Conservation (phyloP, 2,113 vertebrate genomes). For the Holacanthus passer region DNA sequence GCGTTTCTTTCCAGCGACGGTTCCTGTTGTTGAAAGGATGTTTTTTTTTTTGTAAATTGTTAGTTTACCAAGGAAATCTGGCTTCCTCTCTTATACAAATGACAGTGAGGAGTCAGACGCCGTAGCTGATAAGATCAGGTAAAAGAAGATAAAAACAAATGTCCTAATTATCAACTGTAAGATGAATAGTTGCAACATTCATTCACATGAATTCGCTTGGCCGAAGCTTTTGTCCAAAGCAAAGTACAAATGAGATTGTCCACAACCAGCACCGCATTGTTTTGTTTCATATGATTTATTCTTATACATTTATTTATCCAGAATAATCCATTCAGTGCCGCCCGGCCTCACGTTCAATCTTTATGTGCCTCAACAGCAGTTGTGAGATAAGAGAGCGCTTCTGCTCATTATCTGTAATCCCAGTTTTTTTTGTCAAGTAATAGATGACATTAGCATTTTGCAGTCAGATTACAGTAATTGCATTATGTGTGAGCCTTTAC, state of each 20-base stretch:
- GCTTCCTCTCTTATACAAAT: background rate
- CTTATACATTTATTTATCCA: background rate
- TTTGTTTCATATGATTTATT: background rate
- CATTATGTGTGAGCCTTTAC: background rate
- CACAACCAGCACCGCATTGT: background rate
- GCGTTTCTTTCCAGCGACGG: background rate
- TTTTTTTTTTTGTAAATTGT: background rate
- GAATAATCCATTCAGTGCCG: background rate
- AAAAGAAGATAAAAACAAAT: no score
- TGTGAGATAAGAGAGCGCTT: background rate
- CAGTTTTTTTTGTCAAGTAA: slow-evolving; percentile 10
- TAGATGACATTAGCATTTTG: background rate
- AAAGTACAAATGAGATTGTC: background rate
- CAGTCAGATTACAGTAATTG: slow-evolving; percentile 30
- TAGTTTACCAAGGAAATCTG: background rate
- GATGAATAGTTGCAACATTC: background rate
- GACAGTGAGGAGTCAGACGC: no score
- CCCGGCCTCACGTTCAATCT: background rate
- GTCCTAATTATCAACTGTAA: background rate
- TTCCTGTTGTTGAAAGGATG: background rate
- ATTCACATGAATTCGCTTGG: background rate
- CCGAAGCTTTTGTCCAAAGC: no score
- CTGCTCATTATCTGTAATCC: background rate
- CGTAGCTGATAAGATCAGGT: no score
- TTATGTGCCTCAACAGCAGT: background rate